These are phyloP conservation scores for Dioctria linearis DNA, from an alignment of 2,888 invertebrate genomes.

Conservation along the genomic window DNA sequence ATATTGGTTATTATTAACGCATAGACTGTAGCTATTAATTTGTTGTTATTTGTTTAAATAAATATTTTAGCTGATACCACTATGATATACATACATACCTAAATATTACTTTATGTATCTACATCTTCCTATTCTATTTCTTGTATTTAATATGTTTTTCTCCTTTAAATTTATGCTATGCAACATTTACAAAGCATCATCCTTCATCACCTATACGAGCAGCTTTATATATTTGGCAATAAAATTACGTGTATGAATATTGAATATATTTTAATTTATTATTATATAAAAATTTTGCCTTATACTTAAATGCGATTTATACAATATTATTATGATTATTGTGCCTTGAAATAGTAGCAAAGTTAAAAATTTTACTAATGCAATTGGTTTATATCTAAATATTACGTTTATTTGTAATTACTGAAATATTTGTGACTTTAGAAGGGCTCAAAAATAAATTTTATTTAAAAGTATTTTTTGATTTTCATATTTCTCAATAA, in stretches of 20 bases:
- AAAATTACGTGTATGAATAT: slow-evolving; percentile 23
- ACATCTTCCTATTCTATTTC: not conserved
- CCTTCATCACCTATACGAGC: slow-evolving; percentile 32
- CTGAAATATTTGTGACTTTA: slow-evolving; percentile 30
- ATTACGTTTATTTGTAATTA: slow-evolving; percentile 39
- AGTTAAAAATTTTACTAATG: slow-evolving; percentile 27
- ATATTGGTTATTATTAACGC: slow-evolving; percentile 17
- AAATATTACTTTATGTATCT: slow-evolving; percentile 10
- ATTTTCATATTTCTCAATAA: slow-evolving; percentile 6
- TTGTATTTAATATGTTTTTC: slow-evolving; percentile 11
- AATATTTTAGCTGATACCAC: slow-evolving; percentile 37
- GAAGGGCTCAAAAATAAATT: slow-evolving; percentile 49
- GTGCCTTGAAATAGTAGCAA: slow-evolving; percentile 39
- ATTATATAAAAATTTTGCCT: slow-evolving; percentile 27
- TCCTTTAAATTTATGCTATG: slow-evolving; percentile 6
- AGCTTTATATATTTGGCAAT: slow-evolving; percentile 48
- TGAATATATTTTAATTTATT: slow-evolving; percentile 43
- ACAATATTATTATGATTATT: slow-evolving; percentile 8
- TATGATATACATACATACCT: not conserved
- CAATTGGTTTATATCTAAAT: slow-evolving; percentile 27
- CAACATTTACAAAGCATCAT: slow-evolving; percentile 38
- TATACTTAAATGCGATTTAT: slow-evolving; percentile 43
- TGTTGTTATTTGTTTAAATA: slow-evolving; percentile 49
- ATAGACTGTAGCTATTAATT: slow-evolving; percentile 34
- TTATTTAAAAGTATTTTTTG: slow-evolving; percentile 27